phyloP scores from a whole-genome alignment of 2,113 vertebrate species.

The Microcebus lehilahytsara region DNA sequence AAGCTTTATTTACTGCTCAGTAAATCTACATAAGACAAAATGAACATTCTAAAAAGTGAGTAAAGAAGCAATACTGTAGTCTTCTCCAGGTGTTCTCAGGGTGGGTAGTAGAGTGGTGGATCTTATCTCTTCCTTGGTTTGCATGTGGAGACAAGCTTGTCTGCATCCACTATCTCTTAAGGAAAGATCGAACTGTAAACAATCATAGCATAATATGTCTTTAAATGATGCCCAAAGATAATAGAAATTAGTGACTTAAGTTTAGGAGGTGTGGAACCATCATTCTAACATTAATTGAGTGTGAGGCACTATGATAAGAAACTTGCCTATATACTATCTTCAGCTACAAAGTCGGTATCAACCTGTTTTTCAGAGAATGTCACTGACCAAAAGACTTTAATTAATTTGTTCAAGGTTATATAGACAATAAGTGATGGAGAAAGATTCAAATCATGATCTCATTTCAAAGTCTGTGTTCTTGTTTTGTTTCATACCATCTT shows the following conservation, averaged over 20 bases:
- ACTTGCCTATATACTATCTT: neutral
- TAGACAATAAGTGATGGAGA: neutral
- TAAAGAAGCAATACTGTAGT: too few relatives aligned
- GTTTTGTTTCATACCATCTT: neutral
- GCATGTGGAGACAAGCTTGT: too few relatives aligned
- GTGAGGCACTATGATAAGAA: neutral
- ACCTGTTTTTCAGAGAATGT: neutral
- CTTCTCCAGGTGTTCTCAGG: too few relatives aligned
- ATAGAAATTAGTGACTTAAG: neutral
- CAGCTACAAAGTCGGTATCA: neutral
- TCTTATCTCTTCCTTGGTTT: too few relatives aligned
- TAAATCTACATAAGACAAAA: too few relatives aligned
- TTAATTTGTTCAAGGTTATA: neutral
- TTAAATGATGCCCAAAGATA: constrained; percentile 14
- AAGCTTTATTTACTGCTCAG: too few relatives aligned
- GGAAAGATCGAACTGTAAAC: neutral
- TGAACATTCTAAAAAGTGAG: too few relatives aligned
- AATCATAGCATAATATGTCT: neutral
- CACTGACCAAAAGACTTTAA: neutral
- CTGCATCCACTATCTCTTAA: neutral
- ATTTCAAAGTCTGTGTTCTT: constrained; percentile 7
- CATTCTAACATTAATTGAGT: neutral
- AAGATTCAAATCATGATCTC: neutral
- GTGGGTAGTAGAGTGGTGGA: too few relatives aligned
- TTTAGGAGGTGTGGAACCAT: neutral